phyloP scores from a whole-genome alignment of 2,888 invertebrate species.

The Apodemia zela region DNA sequence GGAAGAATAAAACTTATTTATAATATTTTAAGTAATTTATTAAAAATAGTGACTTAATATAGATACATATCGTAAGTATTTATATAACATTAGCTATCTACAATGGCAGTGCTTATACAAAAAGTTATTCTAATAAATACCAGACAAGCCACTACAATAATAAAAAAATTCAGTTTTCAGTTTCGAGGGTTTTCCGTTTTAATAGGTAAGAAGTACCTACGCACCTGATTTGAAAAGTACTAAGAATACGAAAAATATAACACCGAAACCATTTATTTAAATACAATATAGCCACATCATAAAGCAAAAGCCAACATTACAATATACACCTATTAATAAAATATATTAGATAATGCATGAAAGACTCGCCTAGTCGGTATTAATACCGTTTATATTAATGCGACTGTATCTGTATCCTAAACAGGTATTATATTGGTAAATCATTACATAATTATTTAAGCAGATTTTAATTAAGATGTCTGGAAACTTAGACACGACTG shows the following conservation, averaged over 20 bases:
- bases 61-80: constrained; percentile 31
- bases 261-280: neutral
- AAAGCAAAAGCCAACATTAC: neutral
- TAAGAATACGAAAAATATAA: too few species aligned
- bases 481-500: too few species aligned
- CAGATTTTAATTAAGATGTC: too few species aligned
- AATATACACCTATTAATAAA: neutral
- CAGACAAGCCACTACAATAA: neutral
- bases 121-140: constrained; percentile 17
- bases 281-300: neutral
- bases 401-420: too few species aligned
- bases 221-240: too few species aligned
- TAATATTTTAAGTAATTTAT: constrained; percentile 44
- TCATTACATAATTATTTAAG: too few species aligned
- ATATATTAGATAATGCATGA: neutral
- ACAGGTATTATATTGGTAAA: too few species aligned
- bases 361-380: too few species aligned
- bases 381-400: too few species aligned
- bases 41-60: constrained; percentile 36
- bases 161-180: neutral
- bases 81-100: constrained; percentile 54
- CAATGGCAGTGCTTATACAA: constrained; percentile 63
- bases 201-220: too few species aligned
- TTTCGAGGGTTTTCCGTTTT: too few species aligned
- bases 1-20: constrained; percentile 23